phyloP scores from a whole-genome alignment of 2,113 vertebrate species.

The Bubo blakistoni region DNA sequence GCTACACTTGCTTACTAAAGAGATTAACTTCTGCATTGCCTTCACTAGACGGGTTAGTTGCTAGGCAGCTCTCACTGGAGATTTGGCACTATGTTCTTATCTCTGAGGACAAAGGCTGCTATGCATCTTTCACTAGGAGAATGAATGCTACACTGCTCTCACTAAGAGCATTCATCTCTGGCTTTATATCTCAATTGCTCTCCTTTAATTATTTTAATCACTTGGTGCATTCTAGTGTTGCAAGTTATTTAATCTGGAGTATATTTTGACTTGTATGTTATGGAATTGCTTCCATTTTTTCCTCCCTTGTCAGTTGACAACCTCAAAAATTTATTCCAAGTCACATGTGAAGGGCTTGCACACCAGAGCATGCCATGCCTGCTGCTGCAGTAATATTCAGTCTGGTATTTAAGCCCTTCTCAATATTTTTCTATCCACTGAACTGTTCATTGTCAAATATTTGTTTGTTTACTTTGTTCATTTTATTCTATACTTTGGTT shows the following conservation, averaged over 20 bases:
- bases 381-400: background rate
- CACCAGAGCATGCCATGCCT: background rate
- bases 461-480: background rate
- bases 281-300: background rate
- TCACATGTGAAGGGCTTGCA: background rate
- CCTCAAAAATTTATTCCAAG: background rate
- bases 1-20: conserved; percentile 70
- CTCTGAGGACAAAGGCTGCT: conserved; percentile 17
- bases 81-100: conserved; percentile 26
- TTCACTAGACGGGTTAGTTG: conserved; percentile 57
- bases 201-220: conserved; percentile 66
- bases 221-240: conserved; percentile 48
- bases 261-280: background rate
- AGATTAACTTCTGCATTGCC: conserved; percentile 66
- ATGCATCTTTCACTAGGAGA: conserved; percentile 23
- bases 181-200: conserved; percentile 66
- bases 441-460: background rate
- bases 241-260: conserved; percentile 47
- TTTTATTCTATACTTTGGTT: background rate
- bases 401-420: background rate
- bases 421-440: background rate
- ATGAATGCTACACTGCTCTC: conserved; percentile 15
- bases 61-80: conserved; percentile 66
- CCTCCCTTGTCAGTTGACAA: background rate
- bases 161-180: conserved; percentile 21